Base-by-base conservation (phyloP, 2,888 invertebrate species). In the Myopa tessellatipennis region DNA sequence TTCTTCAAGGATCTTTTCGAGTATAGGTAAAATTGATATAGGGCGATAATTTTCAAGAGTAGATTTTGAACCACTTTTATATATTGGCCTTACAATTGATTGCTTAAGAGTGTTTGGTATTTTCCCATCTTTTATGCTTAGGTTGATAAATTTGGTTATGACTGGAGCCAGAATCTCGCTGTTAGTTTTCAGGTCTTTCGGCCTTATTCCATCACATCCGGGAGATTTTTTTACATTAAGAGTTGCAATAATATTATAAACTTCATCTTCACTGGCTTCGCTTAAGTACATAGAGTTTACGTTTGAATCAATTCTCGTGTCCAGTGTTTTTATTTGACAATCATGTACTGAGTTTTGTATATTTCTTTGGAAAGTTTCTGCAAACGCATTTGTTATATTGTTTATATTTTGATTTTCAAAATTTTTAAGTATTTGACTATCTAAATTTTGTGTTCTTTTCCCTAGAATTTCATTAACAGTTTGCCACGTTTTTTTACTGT, bases 161-260 rank as follows among this genome's bases (percentile, higher is more conserved):
- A 65, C 34, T 65, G 65, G 65, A 1, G 65, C 16, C 65, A 65
- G 12, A 8, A 26, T 36, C 14, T 10, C 34, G 4, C 5, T 10
- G n/a, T 68, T 68, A 68, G 5, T 61, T 45, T 45, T 68, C 10
- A 68, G 18, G n/a, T 68, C 45, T 68, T 40, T 68, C 16, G 65
- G 68, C 16, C 68, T 40, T 16, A 68, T 45, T 4, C 10, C 45
- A 18, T 68, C 68, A 45, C 26, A n/a, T 14, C 45, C 6, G 8
- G 34, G 12, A 18, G 36, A 34, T 38, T 34, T 38, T 8, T 65
- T 65, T 38, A 14, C 38, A 8, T 36, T 65, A 16, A 36, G 14
- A 6, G 7, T 65, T 38, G 65, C 26, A 10, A 65, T 65, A 4
- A 38, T 65, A 12, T 12, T 65, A 36, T 65, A 36, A 12, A 65